phyloP scores from a whole-genome alignment of 2,797 vertebrate species.

The Hemibagrus guttatus region DNA sequence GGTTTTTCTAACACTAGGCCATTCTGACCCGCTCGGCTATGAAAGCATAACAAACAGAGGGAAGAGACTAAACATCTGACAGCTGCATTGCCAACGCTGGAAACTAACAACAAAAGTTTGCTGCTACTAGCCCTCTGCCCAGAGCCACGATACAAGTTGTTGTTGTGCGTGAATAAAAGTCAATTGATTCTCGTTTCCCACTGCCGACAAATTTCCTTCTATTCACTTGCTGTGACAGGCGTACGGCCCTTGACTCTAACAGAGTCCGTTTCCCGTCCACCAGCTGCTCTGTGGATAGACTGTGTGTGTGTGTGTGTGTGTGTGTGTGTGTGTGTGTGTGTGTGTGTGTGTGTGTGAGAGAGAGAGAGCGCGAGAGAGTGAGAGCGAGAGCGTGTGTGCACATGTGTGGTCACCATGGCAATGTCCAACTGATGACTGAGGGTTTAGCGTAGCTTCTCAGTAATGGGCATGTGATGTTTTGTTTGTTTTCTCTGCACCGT shows the following conservation, averaged over 20 bases:
- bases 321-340: background rate
- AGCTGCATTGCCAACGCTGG: slow-evolving; percentile 52
- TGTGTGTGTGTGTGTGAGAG: too few species aligned
- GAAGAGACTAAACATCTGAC: slow-evolving; percentile 54
- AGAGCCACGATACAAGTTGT: slow-evolving; percentile 18
- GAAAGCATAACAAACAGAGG: slow-evolving; percentile 40
- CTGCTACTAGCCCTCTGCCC: slow-evolving; percentile 24
- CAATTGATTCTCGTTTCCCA: slow-evolving; percentile 36
- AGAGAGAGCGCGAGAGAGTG: too few species aligned
- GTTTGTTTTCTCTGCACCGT: slow-evolving; percentile 41
- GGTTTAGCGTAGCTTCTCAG: slow-evolving; percentile 37
- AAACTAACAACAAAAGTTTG: slow-evolving; percentile 39
- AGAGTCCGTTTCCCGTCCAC: slow-evolving; percentile 49
- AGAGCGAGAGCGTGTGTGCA: background rate
- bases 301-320: background rate
- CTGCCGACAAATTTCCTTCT: slow-evolving; percentile 49
- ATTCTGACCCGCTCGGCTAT: slow-evolving; percentile 26
- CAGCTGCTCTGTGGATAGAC: slow-evolving; percentile 53
- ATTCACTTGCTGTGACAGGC: slow-evolving; percentile 33
- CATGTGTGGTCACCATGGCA: slow-evolving; percentile 38
- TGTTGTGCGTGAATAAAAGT: slow-evolving; percentile 41
- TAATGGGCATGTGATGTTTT: slow-evolving; percentile 34
- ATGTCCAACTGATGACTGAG: slow-evolving; percentile 40
- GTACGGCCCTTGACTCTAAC: slow-evolving; percentile 30
- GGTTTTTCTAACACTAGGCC: slow-evolving; percentile 30